Percentiles rank a stretch among this genome's conserved stretches.
Evolutionary conservation across 2,113 vertebrate species (phyloP).

Genomic region (Cochlearius cochlearius): DNA sequence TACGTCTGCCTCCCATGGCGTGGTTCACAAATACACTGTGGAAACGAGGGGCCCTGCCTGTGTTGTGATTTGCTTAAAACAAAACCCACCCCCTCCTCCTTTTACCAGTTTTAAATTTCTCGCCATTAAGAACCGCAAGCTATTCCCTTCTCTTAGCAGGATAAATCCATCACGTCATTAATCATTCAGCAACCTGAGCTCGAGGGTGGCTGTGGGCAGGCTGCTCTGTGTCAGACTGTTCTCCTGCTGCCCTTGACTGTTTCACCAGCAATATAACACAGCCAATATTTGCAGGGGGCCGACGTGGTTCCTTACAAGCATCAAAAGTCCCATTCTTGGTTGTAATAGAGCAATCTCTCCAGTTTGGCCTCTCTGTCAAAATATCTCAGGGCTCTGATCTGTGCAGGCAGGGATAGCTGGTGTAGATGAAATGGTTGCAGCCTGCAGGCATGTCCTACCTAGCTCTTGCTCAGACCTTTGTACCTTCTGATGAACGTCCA

Average conservation of each 20-base stretch:
- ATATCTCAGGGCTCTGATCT: not conserved
- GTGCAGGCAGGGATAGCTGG: not conserved
- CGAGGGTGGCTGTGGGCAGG: not conserved
- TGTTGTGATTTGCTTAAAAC: not conserved
- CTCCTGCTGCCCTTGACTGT: not conserved
- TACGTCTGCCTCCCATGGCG: not conserved
- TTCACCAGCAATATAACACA: not conserved
- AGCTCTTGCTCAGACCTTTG: not conserved
- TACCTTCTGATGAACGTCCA: not conserved
- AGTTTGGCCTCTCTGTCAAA: not conserved
- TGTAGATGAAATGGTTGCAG: not conserved
- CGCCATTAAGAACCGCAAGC: fast-evolving
- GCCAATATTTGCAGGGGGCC: not conserved
- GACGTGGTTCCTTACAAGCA: not conserved
- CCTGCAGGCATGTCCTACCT: not conserved
- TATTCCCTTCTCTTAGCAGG: not conserved
- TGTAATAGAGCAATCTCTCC: not conserved
- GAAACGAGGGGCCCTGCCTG: not conserved
- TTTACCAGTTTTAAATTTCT: constrained; percentile 11
- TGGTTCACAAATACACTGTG: not conserved
- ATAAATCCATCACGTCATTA: not conserved
- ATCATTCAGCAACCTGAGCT: not conserved
- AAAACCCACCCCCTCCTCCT: not conserved
- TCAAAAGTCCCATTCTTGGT: not conserved
- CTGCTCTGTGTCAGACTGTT: not conserved